Base-by-base conservation (phyloP, 37 sponge, comb jelly and placozoan genomes). In the Cliona cf. orientalis region DNA sequence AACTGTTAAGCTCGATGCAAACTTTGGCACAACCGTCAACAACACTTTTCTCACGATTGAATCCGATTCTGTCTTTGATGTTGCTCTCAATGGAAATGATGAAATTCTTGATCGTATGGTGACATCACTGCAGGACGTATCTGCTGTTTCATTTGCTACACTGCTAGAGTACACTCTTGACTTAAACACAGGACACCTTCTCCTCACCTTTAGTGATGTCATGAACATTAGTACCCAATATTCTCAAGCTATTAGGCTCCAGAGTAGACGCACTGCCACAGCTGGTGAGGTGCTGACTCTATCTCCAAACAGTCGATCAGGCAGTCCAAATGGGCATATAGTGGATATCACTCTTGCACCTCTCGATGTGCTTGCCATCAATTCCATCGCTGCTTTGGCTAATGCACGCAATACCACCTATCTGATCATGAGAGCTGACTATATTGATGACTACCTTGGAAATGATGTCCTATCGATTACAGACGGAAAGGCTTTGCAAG, bases 121-220 rank as follows among this genome's bases (percentile, higher is more conserved):
- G 0, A 53, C 76, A 2, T 19, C 34, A 17, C 32, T 76, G 2
- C 76, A 72, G 26, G 76, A 87, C 25, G 70, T n/a, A 0, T 35
- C 58, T 61, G 88, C 74, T 26, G 57, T 49, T 21, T 59, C 85
- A 6, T 57, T 69, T 46, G 61, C 95, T 26, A 41, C 40, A 67
- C 74, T 96, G 55, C 14, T 66, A 0, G 39, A 79, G 0, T 96
- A 75, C 81, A 80, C 89, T 32, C 75, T 96, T 0, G 76, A 92
- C 46, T 43, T 96, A 43, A 95, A 91, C 68, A 83, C 79, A 12
- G 83, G 90, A 25, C 75, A 82, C 40, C 77, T 95, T 0, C 34
- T 85, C 22, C 74, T 95, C 62, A 95, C 92, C 7, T 91, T 95
- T 80, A 75, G 83, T 55, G 92, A 95, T 79, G 92, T 89, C 1